Conservation (phyloP, 2,797 vertebrate genomes). For the Arremon aurantiirostris region DNA sequence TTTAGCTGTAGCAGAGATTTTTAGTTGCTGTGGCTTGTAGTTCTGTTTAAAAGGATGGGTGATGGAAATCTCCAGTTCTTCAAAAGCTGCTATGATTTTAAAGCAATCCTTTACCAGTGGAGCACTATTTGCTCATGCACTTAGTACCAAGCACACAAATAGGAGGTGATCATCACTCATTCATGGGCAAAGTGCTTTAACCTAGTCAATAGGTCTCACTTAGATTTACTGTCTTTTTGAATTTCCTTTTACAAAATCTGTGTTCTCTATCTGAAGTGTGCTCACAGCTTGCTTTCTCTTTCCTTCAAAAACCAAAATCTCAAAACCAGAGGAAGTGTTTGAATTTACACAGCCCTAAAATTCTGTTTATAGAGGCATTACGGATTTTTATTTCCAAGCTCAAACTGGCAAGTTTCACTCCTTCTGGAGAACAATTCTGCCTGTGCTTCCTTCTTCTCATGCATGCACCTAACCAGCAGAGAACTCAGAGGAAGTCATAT, state of each 20-base stretch:
- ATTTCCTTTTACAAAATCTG: neutral
- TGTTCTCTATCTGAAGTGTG: neutral
- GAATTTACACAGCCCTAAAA: neutral
- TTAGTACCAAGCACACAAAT: neutral
- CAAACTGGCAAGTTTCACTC: neutral
- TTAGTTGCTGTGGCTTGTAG: slow-evolving; percentile 11
- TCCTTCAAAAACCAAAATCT: neutral
- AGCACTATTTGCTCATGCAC: neutral
- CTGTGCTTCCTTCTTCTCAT: neutral
- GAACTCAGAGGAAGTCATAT: neutral
- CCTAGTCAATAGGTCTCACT: neutral
- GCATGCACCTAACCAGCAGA: neutral
- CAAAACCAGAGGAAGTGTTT: neutral
- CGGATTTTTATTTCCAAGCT: neutral
- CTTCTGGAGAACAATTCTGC: neutral
- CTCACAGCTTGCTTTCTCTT: neutral
- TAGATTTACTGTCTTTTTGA: neutral
- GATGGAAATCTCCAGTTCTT: neutral
- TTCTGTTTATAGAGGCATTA: neutral
- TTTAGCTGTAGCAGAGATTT: neutral
- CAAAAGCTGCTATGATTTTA: neutral
- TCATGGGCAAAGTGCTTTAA: neutral
- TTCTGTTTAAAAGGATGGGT: neutral
- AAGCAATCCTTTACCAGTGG: neutral
- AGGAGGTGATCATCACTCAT: slow-evolving; percentile 30